Conservation (phyloP, 2,797 vertebrate species). For the Trichosurus vulpecula region DNA sequence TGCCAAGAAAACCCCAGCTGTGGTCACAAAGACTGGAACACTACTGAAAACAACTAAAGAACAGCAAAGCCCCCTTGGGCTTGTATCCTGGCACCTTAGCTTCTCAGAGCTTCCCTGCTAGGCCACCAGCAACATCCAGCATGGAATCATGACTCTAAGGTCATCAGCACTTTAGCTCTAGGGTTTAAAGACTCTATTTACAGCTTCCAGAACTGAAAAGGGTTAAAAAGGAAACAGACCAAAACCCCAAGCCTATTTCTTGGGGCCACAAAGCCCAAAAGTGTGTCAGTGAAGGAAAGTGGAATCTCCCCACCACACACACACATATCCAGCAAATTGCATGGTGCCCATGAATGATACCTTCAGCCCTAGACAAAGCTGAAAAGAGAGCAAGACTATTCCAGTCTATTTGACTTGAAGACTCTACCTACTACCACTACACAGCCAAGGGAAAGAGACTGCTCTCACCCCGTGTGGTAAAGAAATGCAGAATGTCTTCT, state of each 20-base stretch:
- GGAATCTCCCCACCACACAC: no score
- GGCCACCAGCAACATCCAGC: neutral
- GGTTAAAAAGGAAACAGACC: neutral
- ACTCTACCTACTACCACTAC: no score
- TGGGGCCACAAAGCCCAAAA: neutral
- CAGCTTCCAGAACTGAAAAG: neutral
- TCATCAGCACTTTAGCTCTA: neutral
- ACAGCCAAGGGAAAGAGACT: no score
- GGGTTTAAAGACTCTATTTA: neutral
- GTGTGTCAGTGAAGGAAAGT: neutral
- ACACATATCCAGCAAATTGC: neutral
- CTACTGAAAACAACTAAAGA: neutral
- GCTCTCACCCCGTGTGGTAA: no score
- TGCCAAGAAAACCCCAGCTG: neutral
- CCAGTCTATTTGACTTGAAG: no score
- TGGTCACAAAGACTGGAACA: neutral
- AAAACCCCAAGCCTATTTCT: neutral
- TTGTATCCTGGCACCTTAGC: neutral
- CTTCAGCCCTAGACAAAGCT: no score
- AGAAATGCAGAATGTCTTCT: no score
- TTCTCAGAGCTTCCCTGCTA: neutral
- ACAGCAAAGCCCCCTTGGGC: neutral
- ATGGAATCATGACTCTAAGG: no score
- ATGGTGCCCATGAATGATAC: no score
- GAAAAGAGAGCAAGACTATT: no score